Base-by-base conservation (phyloP, 1,140 invertebrate genomes). In the Zaprionus davidi region DNA sequence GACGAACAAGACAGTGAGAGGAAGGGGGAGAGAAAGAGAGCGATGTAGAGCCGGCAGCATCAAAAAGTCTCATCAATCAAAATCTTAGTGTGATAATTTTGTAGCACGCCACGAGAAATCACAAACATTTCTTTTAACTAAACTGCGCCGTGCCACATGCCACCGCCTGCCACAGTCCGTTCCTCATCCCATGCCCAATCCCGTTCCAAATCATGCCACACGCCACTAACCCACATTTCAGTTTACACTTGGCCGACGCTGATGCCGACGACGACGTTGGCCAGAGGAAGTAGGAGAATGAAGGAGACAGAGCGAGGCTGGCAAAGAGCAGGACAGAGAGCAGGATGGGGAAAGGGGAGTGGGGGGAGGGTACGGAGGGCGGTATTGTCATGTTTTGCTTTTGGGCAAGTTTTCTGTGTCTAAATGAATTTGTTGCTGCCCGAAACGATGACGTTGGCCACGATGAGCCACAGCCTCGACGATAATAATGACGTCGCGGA, bases 81-180 rank as follows among this genome's bases (percentile, higher is more conserved):
- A 87, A 84, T 79, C 81, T 88, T 81, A 75, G 84, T 87, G 84
- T 78, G 84, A 87, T 87, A 84, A 87, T 80, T 78, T 80, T 79
- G 74, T 84, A 81, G 82, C 78, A 60, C 68, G 84, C 73, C 51
- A 78, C 66, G 84, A 78, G 84, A 84, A 87, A 88, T 87, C 84
- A 83, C 84, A 88, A 80, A 64, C 81, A 79, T 88, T 84, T 83
- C 78, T 68, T 84, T 87, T 66, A 69, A 78, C 80, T 80, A 75
- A 68, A 69, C 64, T 65, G 72, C 26, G 67, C 68, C 55, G 55
- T 71, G 74, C 74, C 74, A 17, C 67, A 51, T 20, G 56, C 56
- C 70, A 2, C 20, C n/a, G 5, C n/a, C 4, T 17, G 1, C 17
- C 20, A 15, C 15, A 41, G 15, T 26, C 17, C 63, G 15, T 55